phyloP scores from a whole-genome alignment of 2,888 invertebrate genomes.

The Lampropteryx suffumata region DNA sequence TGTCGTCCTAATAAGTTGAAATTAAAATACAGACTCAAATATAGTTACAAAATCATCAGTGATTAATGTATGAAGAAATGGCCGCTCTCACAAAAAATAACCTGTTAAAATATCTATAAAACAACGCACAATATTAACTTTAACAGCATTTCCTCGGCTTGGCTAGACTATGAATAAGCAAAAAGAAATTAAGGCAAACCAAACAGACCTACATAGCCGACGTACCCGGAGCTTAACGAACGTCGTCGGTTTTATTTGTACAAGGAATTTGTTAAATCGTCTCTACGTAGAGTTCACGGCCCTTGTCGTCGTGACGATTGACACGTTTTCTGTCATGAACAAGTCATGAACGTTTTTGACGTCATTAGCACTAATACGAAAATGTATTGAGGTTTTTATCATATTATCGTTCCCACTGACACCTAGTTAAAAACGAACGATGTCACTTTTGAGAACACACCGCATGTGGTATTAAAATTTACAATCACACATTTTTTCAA shows the following conservation, averaged over 20 bases:
- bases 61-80: not conserved
- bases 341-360: no score
- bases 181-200: slow-evolving; percentile 36
- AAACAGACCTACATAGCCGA: slow-evolving; percentile 21
- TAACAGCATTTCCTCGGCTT: slow-evolving; percentile 25
- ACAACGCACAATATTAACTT: slow-evolving; percentile 23
- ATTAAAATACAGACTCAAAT: not conserved
- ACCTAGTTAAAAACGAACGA: no score
- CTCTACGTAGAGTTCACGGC: slow-evolving; percentile 20
- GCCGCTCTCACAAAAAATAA: not conserved
- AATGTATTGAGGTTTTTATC: no score
- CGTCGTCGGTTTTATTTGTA: slow-evolving; percentile 35
- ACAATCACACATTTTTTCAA: no score
- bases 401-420: no score
- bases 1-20: not conserved
- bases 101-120: slow-evolving; percentile 2
- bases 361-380: no score
- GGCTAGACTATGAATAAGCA: slow-evolving; percentile 27
- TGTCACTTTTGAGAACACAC: no score
- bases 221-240: slow-evolving; percentile 32
- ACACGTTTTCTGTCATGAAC: no score
- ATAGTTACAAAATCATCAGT: not conserved
- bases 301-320: not conserved
- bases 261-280: slow-evolving; percentile 42
- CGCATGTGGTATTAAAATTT: no score